Conservation (phyloP, 2,113 vertebrate species). For the Calidris pygmaea region DNA sequence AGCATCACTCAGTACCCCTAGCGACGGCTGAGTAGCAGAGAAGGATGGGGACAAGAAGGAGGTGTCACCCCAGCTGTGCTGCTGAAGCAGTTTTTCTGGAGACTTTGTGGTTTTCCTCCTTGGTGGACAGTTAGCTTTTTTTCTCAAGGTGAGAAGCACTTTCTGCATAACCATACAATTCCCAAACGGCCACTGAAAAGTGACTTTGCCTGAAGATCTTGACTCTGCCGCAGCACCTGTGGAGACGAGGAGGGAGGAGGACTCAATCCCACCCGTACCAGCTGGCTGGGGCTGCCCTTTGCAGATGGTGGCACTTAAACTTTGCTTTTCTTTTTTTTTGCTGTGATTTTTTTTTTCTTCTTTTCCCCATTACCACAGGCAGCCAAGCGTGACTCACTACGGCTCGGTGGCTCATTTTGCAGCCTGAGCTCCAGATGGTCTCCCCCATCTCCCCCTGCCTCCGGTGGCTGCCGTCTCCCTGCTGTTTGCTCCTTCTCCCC, state of each 20-base stretch:
- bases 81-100: background rate
- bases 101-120: background rate
- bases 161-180: background rate
- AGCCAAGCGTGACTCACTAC: background rate
- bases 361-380: rapidly evolving
- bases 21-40: rapidly evolving
- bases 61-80: background rate
- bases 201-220: background rate
- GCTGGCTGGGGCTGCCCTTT: background rate
- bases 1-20: background rate
- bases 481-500: background rate
- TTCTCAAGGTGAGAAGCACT: background rate
- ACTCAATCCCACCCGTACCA: rapidly evolving
- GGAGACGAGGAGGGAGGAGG: background rate
- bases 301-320: background rate
- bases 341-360: no score
- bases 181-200: background rate
- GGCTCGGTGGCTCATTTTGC: background rate
- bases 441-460: background rate
- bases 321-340: background rate
- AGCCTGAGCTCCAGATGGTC: background rate
- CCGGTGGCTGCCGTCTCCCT: background rate
- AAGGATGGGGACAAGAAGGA: background rate
- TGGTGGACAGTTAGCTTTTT: background rate
- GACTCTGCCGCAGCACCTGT: background rate